These are phyloP conservation scores for Drosophila siamana DNA, from an alignment of 2,888 invertebrate species.

Conservation along the genomic window DNA sequence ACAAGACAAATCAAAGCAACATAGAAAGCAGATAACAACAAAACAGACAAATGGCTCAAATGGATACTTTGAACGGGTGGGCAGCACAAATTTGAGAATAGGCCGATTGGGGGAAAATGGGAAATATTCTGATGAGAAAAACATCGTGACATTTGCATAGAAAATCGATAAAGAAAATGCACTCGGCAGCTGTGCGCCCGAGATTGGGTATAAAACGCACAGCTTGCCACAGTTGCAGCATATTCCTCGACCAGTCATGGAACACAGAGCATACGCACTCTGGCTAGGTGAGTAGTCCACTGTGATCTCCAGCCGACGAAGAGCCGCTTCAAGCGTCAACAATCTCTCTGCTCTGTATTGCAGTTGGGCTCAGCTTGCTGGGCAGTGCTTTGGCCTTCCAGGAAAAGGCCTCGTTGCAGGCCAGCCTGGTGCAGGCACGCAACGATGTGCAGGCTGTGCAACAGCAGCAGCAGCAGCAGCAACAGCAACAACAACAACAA, in stretches of 20 bases:
- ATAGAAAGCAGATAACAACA: slow-evolving; percentile 44
- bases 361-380: slow-evolving; percentile 55
- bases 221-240: slow-evolving; percentile 19
- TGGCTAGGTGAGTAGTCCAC: slow-evolving; percentile 55
- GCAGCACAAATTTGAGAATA: slow-evolving; percentile 37
- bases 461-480: slow-evolving; percentile 11
- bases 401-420: slow-evolving; percentile 61
- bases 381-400: slow-evolving; percentile 47
- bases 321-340: not conserved
- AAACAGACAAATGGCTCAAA: slow-evolving; percentile 5
- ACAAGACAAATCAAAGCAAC: slow-evolving; percentile 42
- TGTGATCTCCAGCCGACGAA: not conserved
- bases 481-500: slow-evolving; percentile 6
- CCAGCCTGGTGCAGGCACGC: slow-evolving; percentile 43
- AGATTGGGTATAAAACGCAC: slow-evolving; percentile 50
- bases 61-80: slow-evolving; percentile 4
- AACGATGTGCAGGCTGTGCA: slow-evolving; percentile 35
- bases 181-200: slow-evolving; percentile 39
- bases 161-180: slow-evolving; percentile 54
- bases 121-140: slow-evolving; percentile 71
- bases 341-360: not conserved
- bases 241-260: slow-evolving; percentile 60
- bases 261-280: slow-evolving; percentile 50
- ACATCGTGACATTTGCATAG: slow-evolving; percentile 40
- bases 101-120: slow-evolving; percentile 15